Percentiles rank a stretch among this genome's conserved stretches.
Evolutionary conservation across 92 coral and sea anemone genomes (phyloP).

Genomic region (Desmophyllum pertusum): DNA sequence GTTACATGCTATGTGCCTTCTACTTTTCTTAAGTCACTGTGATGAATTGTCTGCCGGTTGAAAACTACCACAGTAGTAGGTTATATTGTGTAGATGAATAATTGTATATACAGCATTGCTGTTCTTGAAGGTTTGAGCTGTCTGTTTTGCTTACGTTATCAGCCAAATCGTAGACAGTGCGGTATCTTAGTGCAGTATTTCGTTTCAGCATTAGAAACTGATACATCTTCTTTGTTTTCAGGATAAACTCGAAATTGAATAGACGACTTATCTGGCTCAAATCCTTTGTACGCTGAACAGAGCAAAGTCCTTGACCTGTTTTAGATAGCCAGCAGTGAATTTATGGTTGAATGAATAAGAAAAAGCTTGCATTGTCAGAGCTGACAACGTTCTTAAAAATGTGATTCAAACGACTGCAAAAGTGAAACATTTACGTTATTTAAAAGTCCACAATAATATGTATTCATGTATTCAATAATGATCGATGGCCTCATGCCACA

Average conservation of each 20-base stretch:
- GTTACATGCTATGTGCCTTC: too few relatives aligned
- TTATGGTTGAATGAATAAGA: not conserved
- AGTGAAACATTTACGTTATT: not conserved
- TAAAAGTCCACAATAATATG: not conserved
- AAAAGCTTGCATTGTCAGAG: not conserved
- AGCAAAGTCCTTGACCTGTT: not conserved
- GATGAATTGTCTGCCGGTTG: conserved; percentile 1
- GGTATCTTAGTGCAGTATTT: conserved; percentile 1
- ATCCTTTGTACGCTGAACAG: not conserved
- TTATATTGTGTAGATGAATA: not conserved
- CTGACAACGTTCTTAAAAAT: not conserved
- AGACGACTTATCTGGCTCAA: not conserved
- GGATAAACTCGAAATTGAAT: conserved; percentile 5
- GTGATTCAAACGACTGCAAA: not conserved
- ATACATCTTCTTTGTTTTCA: conserved; percentile 19
- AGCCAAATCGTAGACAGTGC: not conserved
- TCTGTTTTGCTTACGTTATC: not conserved
- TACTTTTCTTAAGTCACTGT: not conserved
- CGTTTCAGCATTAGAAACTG: conserved; percentile 3
- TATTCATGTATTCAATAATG: not conserved
- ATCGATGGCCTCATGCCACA: not conserved
- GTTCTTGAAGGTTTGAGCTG: too few relatives aligned
- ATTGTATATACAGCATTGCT: not conserved
- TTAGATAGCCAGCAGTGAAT: not conserved
- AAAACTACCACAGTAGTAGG: not conserved